A percentile compares a stretch with the other conserved stretches of the same genome.
These are phyloP conservation scores for Emmelina monodactyla DNA, from an alignment of 2,888 invertebrate species.

Conservation along the genomic window DNA sequence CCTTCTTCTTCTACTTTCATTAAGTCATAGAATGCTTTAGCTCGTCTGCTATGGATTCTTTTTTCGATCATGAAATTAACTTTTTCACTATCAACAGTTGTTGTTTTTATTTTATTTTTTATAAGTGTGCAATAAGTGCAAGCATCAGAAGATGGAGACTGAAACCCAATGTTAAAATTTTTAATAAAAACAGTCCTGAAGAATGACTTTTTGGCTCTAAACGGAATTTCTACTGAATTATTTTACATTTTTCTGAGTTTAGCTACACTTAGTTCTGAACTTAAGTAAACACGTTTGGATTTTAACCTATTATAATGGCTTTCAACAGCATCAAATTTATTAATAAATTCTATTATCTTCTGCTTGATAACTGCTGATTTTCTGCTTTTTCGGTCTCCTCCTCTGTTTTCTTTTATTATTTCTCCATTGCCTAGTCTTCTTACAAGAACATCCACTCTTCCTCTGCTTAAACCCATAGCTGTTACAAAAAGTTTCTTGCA, in stretches of 20 bases:
- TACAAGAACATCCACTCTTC: constrained; percentile 3
- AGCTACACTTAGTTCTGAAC: constrained; percentile 5
- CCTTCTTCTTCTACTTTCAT: constrained; percentile 5
- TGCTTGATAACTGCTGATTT: constrained; percentile 5
- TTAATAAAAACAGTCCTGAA: constrained; percentile 8
- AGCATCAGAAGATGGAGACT: constrained; percentile 10
- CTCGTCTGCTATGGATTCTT: constrained; percentile 11
- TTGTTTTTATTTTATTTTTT: constrained; percentile 11
- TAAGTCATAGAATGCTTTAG: constrained; percentile 12
- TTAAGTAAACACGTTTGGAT: constrained; percentile 8
- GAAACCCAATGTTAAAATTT: constrained; percentile 12
- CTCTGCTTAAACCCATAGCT: background rate
- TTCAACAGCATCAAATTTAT: constrained; percentile 7
- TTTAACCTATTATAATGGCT: constrained; percentile 10
- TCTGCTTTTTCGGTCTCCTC: constrained; percentile 7
- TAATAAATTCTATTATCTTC: constrained; percentile 6
- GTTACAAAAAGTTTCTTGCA: constrained; percentile 3
- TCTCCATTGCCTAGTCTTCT: constrained; percentile 2
- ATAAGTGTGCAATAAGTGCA: constrained; percentile 9
- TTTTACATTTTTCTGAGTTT: constrained; percentile 4
- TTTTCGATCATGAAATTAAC: constrained; percentile 9
- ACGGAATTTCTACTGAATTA: background rate
- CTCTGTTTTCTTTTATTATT: constrained; percentile 7
- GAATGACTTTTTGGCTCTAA: constrained; percentile 7
- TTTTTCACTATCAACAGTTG: constrained; percentile 3